These are phyloP conservation scores for Alligator mississippiensis DNA, from an alignment of 2,113 vertebrate genomes.

Conservation along the genomic window DNA sequence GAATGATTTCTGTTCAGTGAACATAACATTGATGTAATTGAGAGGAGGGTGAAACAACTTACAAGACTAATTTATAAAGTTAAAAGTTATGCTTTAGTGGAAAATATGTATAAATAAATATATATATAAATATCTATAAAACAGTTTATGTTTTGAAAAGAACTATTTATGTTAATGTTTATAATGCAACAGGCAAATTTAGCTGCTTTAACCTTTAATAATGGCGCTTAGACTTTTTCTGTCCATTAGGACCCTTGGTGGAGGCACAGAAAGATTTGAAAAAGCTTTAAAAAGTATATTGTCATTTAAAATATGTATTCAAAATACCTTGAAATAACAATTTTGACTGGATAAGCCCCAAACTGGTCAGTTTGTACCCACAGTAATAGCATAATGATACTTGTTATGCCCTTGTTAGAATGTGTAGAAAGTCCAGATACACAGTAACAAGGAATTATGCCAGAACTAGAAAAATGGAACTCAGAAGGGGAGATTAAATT, in stretches of 20 bases:
- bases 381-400: conserved; percentile 6
- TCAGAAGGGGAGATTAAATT: not conserved
- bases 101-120: not conserved
- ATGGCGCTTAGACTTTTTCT: not conserved
- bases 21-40: not conserved
- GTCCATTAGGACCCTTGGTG: not conserved
- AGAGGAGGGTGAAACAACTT: not conserved
- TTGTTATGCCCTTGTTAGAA: not conserved
- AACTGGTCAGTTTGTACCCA: not conserved
- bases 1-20: not conserved
- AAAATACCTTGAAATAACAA: not conserved
- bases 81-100: not conserved
- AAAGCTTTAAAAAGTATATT: not conserved
- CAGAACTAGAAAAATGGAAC: not conserved
- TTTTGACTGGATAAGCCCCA: not conserved
- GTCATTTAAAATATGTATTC: not conserved
- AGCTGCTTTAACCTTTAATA: conserved; percentile 8
- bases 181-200: not conserved
- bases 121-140: not conserved
- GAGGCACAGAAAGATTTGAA: not conserved
- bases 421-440: not conserved
- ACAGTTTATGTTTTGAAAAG: not conserved
- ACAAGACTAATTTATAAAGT: not conserved
- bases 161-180: not conserved
- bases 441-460: not conserved